Evolutionary conservation across 1,140 invertebrate species (phyloP).

Genomic region (Grapholita molesta): DNA sequence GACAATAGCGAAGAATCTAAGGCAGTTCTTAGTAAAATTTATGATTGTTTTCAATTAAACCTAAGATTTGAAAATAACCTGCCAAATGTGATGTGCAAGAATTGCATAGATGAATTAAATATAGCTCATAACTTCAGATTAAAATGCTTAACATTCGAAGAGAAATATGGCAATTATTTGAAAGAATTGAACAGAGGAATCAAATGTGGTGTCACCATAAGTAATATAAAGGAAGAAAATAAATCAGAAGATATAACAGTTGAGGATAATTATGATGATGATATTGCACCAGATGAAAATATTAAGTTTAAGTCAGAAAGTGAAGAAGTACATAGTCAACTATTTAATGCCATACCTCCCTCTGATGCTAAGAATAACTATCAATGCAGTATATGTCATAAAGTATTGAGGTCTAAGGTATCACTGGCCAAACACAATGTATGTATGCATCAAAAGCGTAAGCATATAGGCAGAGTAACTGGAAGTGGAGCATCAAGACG

Average conservation of each 20-base stretch:
- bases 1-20: slow-evolving; percentile 35
- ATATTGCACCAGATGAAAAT: background rate
- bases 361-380: slow-evolving; percentile 13
- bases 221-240: background rate
- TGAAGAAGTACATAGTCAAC: background rate
- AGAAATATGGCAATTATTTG: slow-evolving; percentile 29
- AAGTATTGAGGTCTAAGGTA: slow-evolving; percentile 46
- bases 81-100: slow-evolving; percentile 44
- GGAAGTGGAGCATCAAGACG: slow-evolving; percentile 56
- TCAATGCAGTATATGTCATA: slow-evolving; percentile 52
- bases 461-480: slow-evolving; percentile 56
- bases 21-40: slow-evolving; percentile 46
- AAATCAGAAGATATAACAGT: background rate
- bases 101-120: slow-evolving; percentile 50
- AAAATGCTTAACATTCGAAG: slow-evolving; percentile 52
- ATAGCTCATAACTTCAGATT: slow-evolving; percentile 46
- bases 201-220: background rate
- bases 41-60: slow-evolving; percentile 52
- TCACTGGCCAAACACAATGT: slow-evolving; percentile 49
- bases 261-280: background rate
- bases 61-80: slow-evolving; percentile 39
- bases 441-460: slow-evolving; percentile 59
- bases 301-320: background rate
- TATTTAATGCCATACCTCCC: background rate
- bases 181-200: background rate